These are phyloP conservation scores for Telmatherina bonti DNA, from an alignment of 2,797 vertebrate genomes.

Conservation along the genomic window DNA sequence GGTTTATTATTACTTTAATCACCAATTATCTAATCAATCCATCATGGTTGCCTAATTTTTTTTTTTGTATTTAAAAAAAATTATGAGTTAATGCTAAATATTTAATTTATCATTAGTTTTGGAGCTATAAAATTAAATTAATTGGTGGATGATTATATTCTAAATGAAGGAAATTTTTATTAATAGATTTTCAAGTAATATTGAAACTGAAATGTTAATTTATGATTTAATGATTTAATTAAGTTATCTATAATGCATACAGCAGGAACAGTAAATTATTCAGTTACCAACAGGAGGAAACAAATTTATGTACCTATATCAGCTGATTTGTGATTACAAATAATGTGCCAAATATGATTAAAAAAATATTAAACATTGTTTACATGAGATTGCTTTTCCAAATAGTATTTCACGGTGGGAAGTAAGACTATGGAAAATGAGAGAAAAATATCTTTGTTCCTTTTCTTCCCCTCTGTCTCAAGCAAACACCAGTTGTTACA, in stretches of 20 bases:
- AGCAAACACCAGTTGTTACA: background rate
- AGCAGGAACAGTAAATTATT: background rate
- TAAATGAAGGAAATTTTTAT: background rate
- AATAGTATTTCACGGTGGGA: too few species aligned
- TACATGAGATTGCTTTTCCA: too few species aligned
- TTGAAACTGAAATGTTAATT: too few species aligned
- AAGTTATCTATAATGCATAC: background rate
- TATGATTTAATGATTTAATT: too few species aligned
- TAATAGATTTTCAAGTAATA: background rate
- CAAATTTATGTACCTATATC: too few species aligned
- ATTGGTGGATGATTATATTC: background rate
- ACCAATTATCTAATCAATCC: background rate
- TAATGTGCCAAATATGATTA: too few species aligned
- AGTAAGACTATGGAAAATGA: too few species aligned
- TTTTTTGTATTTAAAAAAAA: background rate
- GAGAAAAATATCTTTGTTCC: background rate
- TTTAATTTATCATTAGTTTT: background rate
- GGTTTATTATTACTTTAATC: background rate
- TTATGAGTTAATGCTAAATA: background rate
- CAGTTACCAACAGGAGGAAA: too few species aligned
- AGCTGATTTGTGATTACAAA: too few species aligned
- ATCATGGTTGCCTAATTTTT: background rate
- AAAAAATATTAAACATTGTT: too few species aligned
- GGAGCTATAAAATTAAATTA: background rate
- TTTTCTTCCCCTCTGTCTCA: background rate